A percentile compares a stretch with the other conserved stretches of the same genome.
phyloP scores from a whole-genome alignment of 2,113 vertebrate genomes.

The Crotalus helleri region DNA sequence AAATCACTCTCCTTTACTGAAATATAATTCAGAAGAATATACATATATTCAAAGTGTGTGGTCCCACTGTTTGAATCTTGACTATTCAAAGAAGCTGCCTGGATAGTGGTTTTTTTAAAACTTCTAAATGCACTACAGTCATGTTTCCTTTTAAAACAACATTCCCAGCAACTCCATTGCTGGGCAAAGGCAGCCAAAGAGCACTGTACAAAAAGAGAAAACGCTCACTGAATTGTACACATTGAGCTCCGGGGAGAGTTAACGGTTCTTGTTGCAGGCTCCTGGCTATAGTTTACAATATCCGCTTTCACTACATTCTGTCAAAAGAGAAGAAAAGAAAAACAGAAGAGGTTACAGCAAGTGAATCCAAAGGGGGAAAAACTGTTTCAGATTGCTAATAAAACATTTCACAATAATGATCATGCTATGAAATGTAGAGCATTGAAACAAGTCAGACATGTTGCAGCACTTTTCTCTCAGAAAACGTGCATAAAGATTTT shows the following conservation, averaged over 20 bases:
- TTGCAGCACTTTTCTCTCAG: background rate
- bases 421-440: slow-evolving; percentile 31
- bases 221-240: slow-evolving; percentile 81
- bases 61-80: slow-evolving; percentile 43
- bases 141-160: slow-evolving; percentile 61
- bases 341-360: slow-evolving; percentile 59
- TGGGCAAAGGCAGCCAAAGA: slow-evolving; percentile 46
- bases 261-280: slow-evolving; percentile 81
- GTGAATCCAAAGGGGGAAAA: slow-evolving; percentile 33
- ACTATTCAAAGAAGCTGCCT: slow-evolving; percentile 46
- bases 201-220: slow-evolving; percentile 12
- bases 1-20: slow-evolving; percentile 38
- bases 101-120: slow-evolving; percentile 39
- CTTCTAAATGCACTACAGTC: slow-evolving; percentile 44
- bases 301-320: slow-evolving; percentile 98
- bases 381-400: slow-evolving; percentile 22
- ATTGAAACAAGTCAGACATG: slow-evolving; percentile 14
- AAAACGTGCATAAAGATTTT: slow-evolving; percentile 19
- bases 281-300: slow-evolving; percentile 99
- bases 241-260: slow-evolving; percentile 92
- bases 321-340: slow-evolving; percentile 44
- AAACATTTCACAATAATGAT: slow-evolving; percentile 49
- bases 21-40: slow-evolving; percentile 54
- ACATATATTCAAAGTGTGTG: slow-evolving; percentile 56
- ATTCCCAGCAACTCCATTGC: slow-evolving; percentile 43